Evolutionary conservation across 2,797 vertebrate species (phyloP).

Genomic region (Chanos chanos): DNA sequence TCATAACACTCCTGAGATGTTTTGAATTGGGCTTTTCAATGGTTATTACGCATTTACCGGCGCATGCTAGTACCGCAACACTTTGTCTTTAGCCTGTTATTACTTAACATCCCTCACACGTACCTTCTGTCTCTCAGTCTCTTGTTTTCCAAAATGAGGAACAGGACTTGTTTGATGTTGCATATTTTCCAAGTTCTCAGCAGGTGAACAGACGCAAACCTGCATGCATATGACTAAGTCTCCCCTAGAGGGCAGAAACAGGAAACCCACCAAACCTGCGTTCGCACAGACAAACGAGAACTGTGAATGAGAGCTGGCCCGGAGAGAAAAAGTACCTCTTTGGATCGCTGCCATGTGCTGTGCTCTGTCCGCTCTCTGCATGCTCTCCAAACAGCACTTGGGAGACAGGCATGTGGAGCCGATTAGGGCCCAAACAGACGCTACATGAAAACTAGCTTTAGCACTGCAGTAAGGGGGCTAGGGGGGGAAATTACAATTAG

Average conservation of each 20-base stretch:
- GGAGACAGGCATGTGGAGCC: slow-evolving; percentile 59
- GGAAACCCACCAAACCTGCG: slow-evolving; percentile 42
- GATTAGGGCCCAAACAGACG: slow-evolving; percentile 58
- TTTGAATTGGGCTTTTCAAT: slow-evolving; percentile 17
- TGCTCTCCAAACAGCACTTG: slow-evolving; percentile 40
- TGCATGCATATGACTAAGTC: slow-evolving; percentile 35
- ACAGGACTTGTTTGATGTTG: background rate
- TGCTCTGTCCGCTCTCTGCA: too few relatives aligned
- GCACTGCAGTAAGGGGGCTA: slow-evolving; percentile 12
- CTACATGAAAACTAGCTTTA: slow-evolving; percentile 29
- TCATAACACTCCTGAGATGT: slow-evolving; percentile 19
- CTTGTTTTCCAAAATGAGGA: slow-evolving; percentile 8
- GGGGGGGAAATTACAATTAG: slow-evolving; percentile 51
- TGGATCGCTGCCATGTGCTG: too few relatives aligned
- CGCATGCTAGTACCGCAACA: slow-evolving; percentile 7
- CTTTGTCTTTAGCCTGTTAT: background rate
- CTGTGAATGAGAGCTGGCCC: slow-evolving; percentile 48
- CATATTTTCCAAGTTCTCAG: slow-evolving; percentile 9
- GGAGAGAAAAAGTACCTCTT: slow-evolving; percentile 45
- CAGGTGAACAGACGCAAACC: too few relatives aligned
- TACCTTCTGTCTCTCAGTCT: background rate
- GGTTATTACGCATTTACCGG: slow-evolving; percentile 14
- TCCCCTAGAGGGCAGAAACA: slow-evolving; percentile 31
- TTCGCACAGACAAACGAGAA: slow-evolving; percentile 49
- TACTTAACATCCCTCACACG: slow-evolving; percentile 9